These are phyloP conservation scores for Trichonephila inaurata DNA, from an alignment of 1,140 invertebrate species.

Conservation along the genomic window DNA sequence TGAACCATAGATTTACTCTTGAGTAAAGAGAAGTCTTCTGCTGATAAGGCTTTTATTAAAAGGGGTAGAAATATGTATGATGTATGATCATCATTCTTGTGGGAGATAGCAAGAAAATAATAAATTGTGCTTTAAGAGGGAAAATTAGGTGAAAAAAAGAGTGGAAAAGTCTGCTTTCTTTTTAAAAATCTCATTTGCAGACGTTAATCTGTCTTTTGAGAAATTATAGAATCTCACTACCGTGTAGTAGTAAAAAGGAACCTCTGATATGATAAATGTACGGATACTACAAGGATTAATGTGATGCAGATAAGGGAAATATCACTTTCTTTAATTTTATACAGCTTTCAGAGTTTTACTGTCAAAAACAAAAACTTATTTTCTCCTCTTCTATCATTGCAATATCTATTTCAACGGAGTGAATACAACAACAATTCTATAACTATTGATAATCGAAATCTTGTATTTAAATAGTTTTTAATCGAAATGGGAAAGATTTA, in stretches of 20 bases:
- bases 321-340: too few species aligned
- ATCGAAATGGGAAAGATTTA: too few species aligned
- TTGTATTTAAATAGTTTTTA: too few species aligned
- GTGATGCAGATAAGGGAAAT: too few species aligned
- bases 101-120: not conserved
- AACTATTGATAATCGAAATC: too few species aligned
- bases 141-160: not conserved
- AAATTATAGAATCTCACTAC: not conserved
- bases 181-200: not conserved
- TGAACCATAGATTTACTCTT: constrained; percentile 47
- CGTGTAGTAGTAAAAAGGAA: not conserved
- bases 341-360: too few species aligned
- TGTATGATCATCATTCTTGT: not conserved
- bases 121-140: constrained; percentile 33
- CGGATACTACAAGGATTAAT: too few species aligned
- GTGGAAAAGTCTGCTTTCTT: not conserved
- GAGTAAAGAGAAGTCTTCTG: not conserved
- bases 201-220: not conserved
- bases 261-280: too few species aligned
- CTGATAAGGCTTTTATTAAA: constrained; percentile 48
- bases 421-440: too few species aligned
- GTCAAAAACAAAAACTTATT: too few species aligned
- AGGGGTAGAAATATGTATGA: constrained; percentile 17
- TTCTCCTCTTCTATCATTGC: too few species aligned
- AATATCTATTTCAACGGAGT: too few species aligned